Percentiles rank a stretch among this genome's conserved stretches.
Evolutionary conservation across 2,888 invertebrate species (phyloP).

Genomic region (Drosophila hamatofila): DNA sequence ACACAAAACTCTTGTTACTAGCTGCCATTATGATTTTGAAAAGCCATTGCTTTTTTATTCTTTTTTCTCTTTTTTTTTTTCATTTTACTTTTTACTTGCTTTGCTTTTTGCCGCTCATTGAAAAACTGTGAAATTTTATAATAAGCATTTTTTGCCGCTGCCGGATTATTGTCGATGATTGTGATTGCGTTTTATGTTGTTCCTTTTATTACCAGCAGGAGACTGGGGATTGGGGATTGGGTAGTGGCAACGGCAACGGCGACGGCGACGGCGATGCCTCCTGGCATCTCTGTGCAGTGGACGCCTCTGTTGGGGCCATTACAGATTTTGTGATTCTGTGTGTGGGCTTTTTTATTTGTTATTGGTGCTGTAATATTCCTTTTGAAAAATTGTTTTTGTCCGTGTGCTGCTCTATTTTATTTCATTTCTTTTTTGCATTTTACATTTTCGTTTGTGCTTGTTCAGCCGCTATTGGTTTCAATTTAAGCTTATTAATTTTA

Average conservation of each 20-base stretch:
- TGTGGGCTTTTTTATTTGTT: constrained; percentile 34
- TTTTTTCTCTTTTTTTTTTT: constrained; percentile 25
- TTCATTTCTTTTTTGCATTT: constrained; percentile 7
- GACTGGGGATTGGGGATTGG: constrained; percentile 10
- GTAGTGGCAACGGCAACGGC: neutral
- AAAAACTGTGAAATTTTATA: constrained; percentile 84
- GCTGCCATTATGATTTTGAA: constrained; percentile 85
- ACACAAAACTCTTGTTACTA: constrained; percentile 83
- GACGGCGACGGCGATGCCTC: constrained; percentile 7
- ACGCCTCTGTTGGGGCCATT: constrained; percentile 33
- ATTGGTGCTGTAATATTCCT: constrained; percentile 69
- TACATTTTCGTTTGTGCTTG: constrained; percentile 43
- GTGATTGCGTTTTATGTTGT: constrained; percentile 82
- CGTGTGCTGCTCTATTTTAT: constrained; percentile 41
- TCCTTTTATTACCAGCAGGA: constrained; percentile 70
- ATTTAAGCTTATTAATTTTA: constrained; percentile 79
- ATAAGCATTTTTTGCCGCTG: constrained; percentile 82
- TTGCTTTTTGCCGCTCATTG: constrained; percentile 71
- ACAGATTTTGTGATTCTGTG: constrained; percentile 34
- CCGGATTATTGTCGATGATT: constrained; percentile 83
- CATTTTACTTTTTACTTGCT: constrained; percentile 34
- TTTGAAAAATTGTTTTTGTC: constrained; percentile 68
- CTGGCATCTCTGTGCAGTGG: constrained; percentile 28
- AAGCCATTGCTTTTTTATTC: constrained; percentile 77
- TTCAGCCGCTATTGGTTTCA: constrained; percentile 72